Evolutionary conservation across 2,888 invertebrate genomes (phyloP), one percentile per base, ranked within the genome.

Genomic region (Glaucopsyche alexis): DNA sequence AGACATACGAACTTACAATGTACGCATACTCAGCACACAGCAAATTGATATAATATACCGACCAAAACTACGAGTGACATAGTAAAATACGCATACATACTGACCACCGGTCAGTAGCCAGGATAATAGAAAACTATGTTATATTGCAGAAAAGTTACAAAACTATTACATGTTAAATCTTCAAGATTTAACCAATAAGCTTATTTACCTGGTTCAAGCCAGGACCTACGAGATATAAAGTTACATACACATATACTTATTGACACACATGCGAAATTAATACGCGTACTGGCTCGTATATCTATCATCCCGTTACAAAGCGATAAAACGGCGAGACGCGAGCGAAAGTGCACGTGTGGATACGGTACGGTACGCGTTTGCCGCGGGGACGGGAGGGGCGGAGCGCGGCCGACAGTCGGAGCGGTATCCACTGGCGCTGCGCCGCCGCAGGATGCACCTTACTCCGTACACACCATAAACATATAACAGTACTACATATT

Each of bases 331-430:
- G 76, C 77, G 74, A 81, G 84, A 84, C 88, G 91, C 90, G 86
- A 87, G 90, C 89, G 90, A 91, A 90, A 91, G 91, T 90, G 90
- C 87, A 85, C 85, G 89, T 87, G 90, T 87, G 88, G 89, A 87
- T 86, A 85, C 87, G 85, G 83, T 79, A 83, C 85, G 85, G 55
- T 55, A 29, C 85, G 85, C 84, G 78, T 82, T 77, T 77, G 77
- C 78, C 78, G 78, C 79, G 78, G 73, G 72, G 76, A 74, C 73
- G 74, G 69, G 75, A 74, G 75, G 75, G 75, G 71, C 72, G 71
- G 73, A 72, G 80, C 81, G 81, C 82, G 82, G 84, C 83, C 84
- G 81, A 79, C 29, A 29, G 29, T 29, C 29, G 82, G 82, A 83
- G 80, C 77, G 79, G 77, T 79, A 60, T 60, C 60, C 60, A 60